A percentile compares a stretch with the other conserved stretches of the same genome.
Conservation (phyloP, 2,888 invertebrate species). For the Schizaphis graminum region DNA sequence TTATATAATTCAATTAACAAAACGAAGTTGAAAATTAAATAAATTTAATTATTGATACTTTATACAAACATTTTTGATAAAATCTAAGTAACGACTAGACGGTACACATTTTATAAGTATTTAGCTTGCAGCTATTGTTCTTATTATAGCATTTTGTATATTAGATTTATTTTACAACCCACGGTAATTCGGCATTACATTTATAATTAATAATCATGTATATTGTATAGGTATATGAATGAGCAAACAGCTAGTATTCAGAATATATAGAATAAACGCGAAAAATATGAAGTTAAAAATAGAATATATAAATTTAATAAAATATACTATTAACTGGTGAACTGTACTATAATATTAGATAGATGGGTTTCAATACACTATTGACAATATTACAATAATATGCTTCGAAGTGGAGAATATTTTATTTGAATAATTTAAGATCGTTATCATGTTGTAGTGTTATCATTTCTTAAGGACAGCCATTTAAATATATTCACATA, state of each 20-base stretch:
- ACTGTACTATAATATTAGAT: not conserved
- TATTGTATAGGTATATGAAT: not conserved
- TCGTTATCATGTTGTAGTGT: not conserved
- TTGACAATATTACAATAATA: not conserved
- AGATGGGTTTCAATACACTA: not conserved
- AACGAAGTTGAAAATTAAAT: not conserved
- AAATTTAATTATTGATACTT: not conserved
- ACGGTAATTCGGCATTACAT: not conserved
- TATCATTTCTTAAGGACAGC: not conserved
- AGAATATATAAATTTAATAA: not conserved
- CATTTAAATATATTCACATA: not conserved
- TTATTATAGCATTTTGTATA: not conserved
- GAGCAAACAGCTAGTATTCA: not conserved
- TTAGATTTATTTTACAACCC: not conserved
- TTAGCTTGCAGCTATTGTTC: not conserved
- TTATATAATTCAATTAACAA: not conserved
- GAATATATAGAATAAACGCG: not conserved
- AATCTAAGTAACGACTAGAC: not conserved
- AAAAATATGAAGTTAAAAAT: not conserved
- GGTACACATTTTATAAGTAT: not conserved
- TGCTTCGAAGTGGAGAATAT: not conserved
- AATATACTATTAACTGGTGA: not conserved
- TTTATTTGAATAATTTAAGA: not conserved
- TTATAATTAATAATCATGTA: not conserved
- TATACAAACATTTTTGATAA: not conserved